phyloP scores from a whole-genome alignment of 2,797 vertebrate genomes.

The Ctenosaura bakeri region DNA sequence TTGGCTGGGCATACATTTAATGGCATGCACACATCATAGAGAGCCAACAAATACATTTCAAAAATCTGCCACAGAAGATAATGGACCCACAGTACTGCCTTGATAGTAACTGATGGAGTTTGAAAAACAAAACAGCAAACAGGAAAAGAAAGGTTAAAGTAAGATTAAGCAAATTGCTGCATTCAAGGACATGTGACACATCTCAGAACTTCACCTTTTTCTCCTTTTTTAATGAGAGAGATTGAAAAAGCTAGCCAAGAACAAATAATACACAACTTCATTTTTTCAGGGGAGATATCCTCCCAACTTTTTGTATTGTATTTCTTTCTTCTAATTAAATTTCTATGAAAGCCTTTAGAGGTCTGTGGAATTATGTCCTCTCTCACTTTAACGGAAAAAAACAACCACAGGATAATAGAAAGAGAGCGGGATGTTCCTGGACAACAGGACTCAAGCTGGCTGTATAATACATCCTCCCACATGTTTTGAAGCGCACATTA shows the following conservation, averaged over 20 bases:
- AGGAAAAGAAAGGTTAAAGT: constrained; percentile 74
- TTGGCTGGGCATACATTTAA: constrained; percentile 61
- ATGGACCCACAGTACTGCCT: constrained; percentile 70
- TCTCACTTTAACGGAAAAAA: constrained; percentile 26
- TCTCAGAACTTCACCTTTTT: constrained; percentile 58
- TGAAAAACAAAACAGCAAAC: constrained; percentile 68
- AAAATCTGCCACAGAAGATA: constrained; percentile 69
- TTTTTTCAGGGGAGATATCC: constrained; percentile 59
- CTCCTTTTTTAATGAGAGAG: constrained; percentile 31
- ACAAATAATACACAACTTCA: constrained; percentile 68
- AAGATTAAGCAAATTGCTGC: constrained; percentile 74
- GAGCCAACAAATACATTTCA: constrained; percentile 70
- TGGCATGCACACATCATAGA: constrained; percentile 52
- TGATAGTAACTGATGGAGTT: constrained; percentile 65
- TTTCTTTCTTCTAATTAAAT: constrained; percentile 49
- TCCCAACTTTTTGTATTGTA: constrained; percentile 47
- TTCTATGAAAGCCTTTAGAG: constrained; percentile 26
- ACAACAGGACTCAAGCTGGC: constrained; percentile 55
- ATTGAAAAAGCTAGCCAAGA: constrained; percentile 63
- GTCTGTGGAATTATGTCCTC: constrained; percentile 59
- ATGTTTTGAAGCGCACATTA: constrained; percentile 37
- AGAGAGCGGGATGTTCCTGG: constrained; percentile 50
- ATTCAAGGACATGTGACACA: constrained; percentile 64
- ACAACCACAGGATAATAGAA: constrained; percentile 43
- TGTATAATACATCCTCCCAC: constrained; percentile 37